A percentile compares a stretch with the other conserved stretches of the same genome.
phyloP scores from a whole-genome alignment of 2,797 vertebrate species.

The Prunella strophiata region DNA sequence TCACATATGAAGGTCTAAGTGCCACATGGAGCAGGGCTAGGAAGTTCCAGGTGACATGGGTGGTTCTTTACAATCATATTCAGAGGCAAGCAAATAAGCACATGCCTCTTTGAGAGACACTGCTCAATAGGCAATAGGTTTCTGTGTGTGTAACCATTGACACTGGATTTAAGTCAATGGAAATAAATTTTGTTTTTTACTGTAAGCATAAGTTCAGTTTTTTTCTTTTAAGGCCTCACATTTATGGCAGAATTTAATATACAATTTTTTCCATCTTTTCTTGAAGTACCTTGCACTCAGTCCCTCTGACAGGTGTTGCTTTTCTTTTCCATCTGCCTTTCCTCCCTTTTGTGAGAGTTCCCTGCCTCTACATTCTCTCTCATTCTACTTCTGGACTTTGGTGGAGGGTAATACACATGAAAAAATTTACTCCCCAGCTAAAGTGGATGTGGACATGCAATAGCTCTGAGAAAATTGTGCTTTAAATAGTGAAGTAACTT shows the following conservation, averaged over 20 bases:
- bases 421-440: neutral
- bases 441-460: neutral
- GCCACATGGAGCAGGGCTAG: neutral
- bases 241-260: neutral
- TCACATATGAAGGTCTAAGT: neutral
- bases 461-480: neutral
- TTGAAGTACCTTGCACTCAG: neutral
- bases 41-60: neutral
- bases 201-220: neutral
- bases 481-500: neutral
- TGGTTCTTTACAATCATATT: neutral
- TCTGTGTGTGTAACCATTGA: neutral
- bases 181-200: neutral
- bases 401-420: neutral
- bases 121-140: neutral
- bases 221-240: neutral
- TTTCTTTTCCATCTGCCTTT: neutral
- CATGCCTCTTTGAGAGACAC: neutral
- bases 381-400: neutral
- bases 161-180: neutral
- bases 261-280: neutral
- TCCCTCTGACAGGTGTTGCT: neutral
- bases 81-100: neutral
- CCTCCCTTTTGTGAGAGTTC: neutral
- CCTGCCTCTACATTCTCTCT: neutral